Conservation (phyloP, 2,888 invertebrate species). For the Caenorhabditis sulstoni region DNA sequence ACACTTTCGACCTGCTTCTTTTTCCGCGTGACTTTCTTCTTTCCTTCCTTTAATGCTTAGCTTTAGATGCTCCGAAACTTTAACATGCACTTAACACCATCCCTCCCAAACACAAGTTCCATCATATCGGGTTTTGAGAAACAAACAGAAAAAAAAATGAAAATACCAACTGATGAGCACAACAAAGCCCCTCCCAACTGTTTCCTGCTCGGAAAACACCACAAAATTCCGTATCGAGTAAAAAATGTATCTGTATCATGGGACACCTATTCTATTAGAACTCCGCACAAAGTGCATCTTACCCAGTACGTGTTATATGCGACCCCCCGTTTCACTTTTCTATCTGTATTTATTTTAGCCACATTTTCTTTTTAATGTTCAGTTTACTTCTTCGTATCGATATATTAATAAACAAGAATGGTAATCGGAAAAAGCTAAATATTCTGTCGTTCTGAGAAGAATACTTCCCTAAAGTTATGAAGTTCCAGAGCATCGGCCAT, state of each 20-base stretch:
- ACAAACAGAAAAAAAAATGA: constrained; percentile 3
- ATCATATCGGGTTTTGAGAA: constrained; percentile 31
- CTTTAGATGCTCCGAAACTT: constrained; percentile 48
- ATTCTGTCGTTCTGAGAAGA: neutral
- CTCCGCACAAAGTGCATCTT: constrained; percentile 48
- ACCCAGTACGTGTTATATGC: constrained; percentile 40
- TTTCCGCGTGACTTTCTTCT: constrained; percentile 33
- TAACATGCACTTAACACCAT: constrained; percentile 24
- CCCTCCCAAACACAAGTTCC: constrained; percentile 25
- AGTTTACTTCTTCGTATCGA: constrained; percentile 7
- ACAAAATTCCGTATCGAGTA: neutral
- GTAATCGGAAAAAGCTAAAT: neutral
- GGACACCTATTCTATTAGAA: constrained; percentile 20
- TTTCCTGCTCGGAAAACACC: neutral
- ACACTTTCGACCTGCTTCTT: neutral
- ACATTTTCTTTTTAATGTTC: constrained; percentile 10
- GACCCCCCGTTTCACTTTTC: constrained; percentile 12
- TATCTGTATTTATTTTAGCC: constrained; percentile 41
- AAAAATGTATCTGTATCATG: constrained; percentile 34
- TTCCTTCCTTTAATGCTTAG: constrained; percentile 35
- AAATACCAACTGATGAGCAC: neutral
- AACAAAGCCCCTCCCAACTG: neutral
- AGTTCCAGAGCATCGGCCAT: too few relatives aligned
- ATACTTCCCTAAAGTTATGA: too few relatives aligned
- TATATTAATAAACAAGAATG: constrained; percentile 29